A percentile compares a stretch with the other conserved stretches of the same genome.
These are phyloP conservation scores for Callionymus lyra DNA, from an alignment of 2,113 vertebrate genomes.

Conservation along the genomic window DNA sequence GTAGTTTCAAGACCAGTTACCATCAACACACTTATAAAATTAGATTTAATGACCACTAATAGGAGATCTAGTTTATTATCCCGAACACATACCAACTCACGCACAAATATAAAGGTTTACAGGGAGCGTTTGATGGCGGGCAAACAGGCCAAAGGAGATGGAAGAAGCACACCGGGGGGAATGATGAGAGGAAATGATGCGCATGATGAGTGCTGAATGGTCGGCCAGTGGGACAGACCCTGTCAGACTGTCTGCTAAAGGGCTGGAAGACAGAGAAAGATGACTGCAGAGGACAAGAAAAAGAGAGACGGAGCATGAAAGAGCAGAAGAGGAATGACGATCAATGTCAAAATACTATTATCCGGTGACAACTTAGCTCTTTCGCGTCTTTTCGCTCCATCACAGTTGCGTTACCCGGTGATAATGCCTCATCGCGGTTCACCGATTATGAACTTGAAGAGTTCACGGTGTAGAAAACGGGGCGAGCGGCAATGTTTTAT, in stretches of 20 bases:
- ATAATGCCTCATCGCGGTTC: constrained; percentile 7
- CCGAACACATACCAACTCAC: neutral
- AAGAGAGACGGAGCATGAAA: constrained; percentile 24
- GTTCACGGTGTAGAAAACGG: constrained; percentile 29
- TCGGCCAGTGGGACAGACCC: constrained; percentile 57
- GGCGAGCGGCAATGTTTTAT: constrained; percentile 53
- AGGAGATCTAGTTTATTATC: too few species aligned
- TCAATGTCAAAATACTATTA: constrained; percentile 46
- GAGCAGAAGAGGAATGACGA: constrained; percentile 23
- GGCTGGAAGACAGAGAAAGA: constrained; percentile 33
- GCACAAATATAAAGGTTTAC: constrained; percentile 26
- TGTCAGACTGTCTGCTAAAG: constrained; percentile 55
- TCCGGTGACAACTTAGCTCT: constrained; percentile 27
- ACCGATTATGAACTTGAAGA: constrained; percentile 21
- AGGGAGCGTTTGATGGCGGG: constrained; percentile 28
- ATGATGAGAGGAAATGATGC: constrained; percentile 62
- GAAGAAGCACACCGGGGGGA: constrained; percentile 48
- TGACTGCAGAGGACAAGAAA: constrained; percentile 22
- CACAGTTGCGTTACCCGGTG: constrained; percentile 12
- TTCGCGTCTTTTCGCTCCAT: constrained; percentile 13
- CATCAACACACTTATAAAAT: too few species aligned
- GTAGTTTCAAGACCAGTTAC: too few species aligned
- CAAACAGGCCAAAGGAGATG: constrained; percentile 42
- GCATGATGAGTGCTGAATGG: constrained; percentile 63
- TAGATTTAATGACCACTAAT: too few species aligned